Conservation (phyloP, 1,140 invertebrate species). For the Bilobella aurantiaca region DNA sequence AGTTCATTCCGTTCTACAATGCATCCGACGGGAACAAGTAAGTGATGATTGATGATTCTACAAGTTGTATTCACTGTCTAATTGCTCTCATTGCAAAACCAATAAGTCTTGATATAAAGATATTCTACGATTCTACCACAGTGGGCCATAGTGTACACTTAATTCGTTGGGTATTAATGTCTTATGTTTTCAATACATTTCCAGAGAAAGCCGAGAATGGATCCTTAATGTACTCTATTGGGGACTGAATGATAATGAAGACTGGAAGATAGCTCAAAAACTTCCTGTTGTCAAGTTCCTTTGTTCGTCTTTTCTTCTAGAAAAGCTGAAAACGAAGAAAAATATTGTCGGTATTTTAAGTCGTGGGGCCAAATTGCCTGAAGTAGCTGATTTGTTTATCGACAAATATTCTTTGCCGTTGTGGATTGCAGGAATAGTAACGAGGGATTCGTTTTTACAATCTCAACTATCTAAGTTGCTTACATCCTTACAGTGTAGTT, state of each 20-base stretch:
- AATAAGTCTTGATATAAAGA: no score
- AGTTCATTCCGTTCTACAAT: slow-evolving; percentile 33
- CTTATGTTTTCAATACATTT: slow-evolving; percentile 7
- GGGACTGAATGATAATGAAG: slow-evolving; percentile 21
- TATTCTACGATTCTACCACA: no score
- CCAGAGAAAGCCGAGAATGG: slow-evolving; percentile 28
- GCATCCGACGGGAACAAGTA: slow-evolving; percentile 27
- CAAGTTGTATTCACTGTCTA: neutral
- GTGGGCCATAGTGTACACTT: no score
- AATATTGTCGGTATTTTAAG: slow-evolving; percentile 21
- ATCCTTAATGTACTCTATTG: slow-evolving; percentile 20
- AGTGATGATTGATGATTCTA: slow-evolving; percentile 8
- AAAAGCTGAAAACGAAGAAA: slow-evolving; percentile 19
- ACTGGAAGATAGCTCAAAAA: slow-evolving; percentile 30
- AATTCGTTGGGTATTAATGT: neutral
- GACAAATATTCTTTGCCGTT: slow-evolving; percentile 27
- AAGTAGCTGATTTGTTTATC: slow-evolving; percentile 23
- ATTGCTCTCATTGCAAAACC: no score
- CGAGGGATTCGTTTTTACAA: no score
- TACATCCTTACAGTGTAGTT: no score
- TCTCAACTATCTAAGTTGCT: no score
- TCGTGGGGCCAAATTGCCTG: slow-evolving; percentile 23
- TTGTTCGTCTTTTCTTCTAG: slow-evolving; percentile 27
- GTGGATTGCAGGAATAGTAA: no score
- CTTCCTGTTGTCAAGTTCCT: slow-evolving; percentile 28